These are phyloP conservation scores for Parapristionchus giblindavisi DNA, from an alignment of 2,888 invertebrate genomes.

Conservation along the genomic window DNA sequence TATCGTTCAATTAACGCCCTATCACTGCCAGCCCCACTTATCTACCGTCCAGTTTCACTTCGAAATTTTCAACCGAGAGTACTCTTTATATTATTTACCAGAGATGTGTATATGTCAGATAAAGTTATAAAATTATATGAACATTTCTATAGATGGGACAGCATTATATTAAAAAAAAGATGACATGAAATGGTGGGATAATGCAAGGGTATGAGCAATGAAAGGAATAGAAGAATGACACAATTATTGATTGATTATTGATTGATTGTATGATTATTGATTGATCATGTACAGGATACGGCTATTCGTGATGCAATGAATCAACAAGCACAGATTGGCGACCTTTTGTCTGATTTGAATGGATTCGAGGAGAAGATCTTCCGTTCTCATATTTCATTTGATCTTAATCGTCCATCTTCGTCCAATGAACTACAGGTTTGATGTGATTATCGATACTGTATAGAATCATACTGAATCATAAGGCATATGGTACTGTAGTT, in stretches of 20 bases:
- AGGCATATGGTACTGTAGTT: not conserved
- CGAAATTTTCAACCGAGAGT: conserved; percentile 6
- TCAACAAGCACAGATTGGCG: conserved; percentile 35
- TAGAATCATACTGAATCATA: too few species aligned
- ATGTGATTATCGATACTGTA: too few species aligned
- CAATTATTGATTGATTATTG: not conserved
- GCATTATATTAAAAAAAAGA: not conserved
- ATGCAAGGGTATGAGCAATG: conserved; percentile 20
- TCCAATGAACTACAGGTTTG: too few species aligned
- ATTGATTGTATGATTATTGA: conserved; percentile 9
- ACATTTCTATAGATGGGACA: not conserved
- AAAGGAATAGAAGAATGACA: not conserved
- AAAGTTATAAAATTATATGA: conserved; percentile 26
- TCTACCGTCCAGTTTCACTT: conserved; percentile 9
- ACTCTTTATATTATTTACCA: not conserved
- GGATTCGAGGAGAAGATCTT: conserved; percentile 50
- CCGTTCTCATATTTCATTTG: conserved; percentile 49
- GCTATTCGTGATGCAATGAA: conserved; percentile 37
- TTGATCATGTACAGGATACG: conserved; percentile 24
- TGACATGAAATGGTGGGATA: not conserved
- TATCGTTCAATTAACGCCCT: conserved; percentile 21
- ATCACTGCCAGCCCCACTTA: conserved; percentile 22
- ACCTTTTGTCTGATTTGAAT: conserved; percentile 27
- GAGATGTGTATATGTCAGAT: conserved; percentile 33
- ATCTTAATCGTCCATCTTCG: conserved; percentile 44